Percentiles rank a stretch among this genome's conserved stretches.
Evolutionary conservation across 92 coral and sea anemone species (phyloP).

Genomic region (Epizoanthus ramosus): DNA sequence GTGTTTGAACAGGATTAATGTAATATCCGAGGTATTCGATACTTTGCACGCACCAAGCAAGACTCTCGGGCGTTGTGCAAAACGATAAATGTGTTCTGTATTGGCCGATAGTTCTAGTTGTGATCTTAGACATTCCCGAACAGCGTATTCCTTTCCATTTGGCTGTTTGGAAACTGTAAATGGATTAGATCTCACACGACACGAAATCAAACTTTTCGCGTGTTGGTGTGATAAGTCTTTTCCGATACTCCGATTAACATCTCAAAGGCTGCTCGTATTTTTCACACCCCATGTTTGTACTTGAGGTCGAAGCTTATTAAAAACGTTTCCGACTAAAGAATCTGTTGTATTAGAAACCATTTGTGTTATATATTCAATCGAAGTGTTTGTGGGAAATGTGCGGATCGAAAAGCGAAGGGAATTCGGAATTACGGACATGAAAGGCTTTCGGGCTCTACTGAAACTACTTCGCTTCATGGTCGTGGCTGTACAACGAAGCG

Average conservation of each 20-base stretch:
- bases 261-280: conserved; percentile 49
- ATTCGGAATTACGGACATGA: not conserved
- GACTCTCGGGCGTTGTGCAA: not conserved
- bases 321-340: conserved; percentile 42
- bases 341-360: conserved; percentile 20
- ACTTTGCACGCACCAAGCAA: conserved; percentile 18
- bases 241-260: conserved; percentile 50
- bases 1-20: conserved; percentile 3
- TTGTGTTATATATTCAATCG: not conserved
- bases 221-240: conserved; percentile 25
- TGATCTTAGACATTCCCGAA: not conserved
- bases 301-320: conserved; percentile 61
- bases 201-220: conserved; percentile 22
- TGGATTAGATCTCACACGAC: not conserved
- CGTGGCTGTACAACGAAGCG: conserved; percentile 4
- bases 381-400: conserved; percentile 14
- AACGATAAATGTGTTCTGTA: not conserved
- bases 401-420: not conserved
- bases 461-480: conserved; percentile 32
- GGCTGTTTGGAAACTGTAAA: conserved; percentile 24
- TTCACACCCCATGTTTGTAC: conserved; percentile 68
- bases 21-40: not conserved
- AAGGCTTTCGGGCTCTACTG: not conserved
- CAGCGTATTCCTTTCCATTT: not conserved
- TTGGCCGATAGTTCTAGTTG: not conserved